Base-by-base conservation (phyloP, 2,797 vertebrate species). In the Tympanoctomys barrerae region DNA sequence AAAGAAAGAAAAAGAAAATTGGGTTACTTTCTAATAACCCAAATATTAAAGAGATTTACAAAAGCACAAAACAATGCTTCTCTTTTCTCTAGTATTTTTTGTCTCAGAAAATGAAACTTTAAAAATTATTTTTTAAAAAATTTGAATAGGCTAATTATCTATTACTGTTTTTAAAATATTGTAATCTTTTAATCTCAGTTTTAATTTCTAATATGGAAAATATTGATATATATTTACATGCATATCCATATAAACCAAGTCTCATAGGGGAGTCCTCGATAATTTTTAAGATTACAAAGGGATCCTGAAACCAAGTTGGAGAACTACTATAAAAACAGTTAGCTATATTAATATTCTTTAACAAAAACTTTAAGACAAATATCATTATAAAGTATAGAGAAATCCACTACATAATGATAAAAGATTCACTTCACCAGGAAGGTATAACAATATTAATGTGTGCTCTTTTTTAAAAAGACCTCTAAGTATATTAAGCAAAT, bases 61-160 rank as follows among this genome's bases (percentile, higher is more conserved):
- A 89, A 92, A 57, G 85, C 66, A 6, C 36, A 82, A 88, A 85
- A 42, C 33, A 84, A 84, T 49, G 10, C 7, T 36, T 79, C 36
- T 39, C 36, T 39, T 71, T 9, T 71, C n/a, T 71, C n/a, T 36
- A 70, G 18, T 36, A 14, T 64, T 33, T 90, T 94, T 96, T 49
- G 61, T 85, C 77, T 91, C 88, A 81, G 49, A 90, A 97, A 79
- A 89, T 49, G 71, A 14, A 92, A 70, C 31, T 68, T 36, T 61
- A 64, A 64, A 46, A 64, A 64, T 11, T 10, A 64, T 11, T 64
- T 64, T 26, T 28, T 28, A 36, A 31, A 39, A 85, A 64, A 42
- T 66, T 64, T 61, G 73, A 90, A 59, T 92, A 24, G 62, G 71
- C 61, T 36, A 91, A 89, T 90, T 19, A 12, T 39, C 52, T 87